A percentile compares a stretch with the other conserved stretches of the same genome.
phyloP scores from a whole-genome alignment of 2,888 invertebrate genomes.

The Tridacna crocea region DNA sequence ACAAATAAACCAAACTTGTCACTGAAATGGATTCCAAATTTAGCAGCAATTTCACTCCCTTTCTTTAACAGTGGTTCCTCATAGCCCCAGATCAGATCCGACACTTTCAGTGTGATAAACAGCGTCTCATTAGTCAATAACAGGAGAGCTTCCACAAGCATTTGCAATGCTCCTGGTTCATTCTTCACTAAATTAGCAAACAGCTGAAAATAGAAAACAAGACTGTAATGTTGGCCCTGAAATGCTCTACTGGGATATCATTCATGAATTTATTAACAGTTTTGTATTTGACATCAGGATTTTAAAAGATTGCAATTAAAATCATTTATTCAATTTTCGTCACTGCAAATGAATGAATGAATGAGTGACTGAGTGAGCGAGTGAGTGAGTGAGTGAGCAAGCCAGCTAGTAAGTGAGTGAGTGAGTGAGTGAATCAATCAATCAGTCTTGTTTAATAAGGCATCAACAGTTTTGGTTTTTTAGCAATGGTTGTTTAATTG shows the following conservation, averaged over 20 bases:
- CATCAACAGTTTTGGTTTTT: too few relatives aligned
- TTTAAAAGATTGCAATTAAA: too few relatives aligned
- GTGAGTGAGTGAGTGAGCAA: too few relatives aligned
- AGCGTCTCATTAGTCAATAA: constrained; percentile 59
- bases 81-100: constrained; percentile 78
- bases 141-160: constrained; percentile 56
- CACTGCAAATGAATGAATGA: too few relatives aligned
- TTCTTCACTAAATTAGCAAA: constrained; percentile 66
- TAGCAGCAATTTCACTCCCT: constrained; percentile 39
- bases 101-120: constrained; percentile 67
- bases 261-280: too few relatives aligned
- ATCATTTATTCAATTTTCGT: too few relatives aligned
- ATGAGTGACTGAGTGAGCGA: too few relatives aligned
- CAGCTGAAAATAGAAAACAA: constrained; percentile 58
- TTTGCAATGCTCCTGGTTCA: constrained; percentile 63
- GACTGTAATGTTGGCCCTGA: not conserved
- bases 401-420: too few relatives aligned
- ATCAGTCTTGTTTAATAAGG: too few relatives aligned
- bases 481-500: too few relatives aligned
- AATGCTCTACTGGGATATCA: not conserved
- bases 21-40: constrained; percentile 48
- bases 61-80: constrained; percentile 70
- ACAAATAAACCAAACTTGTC: constrained; percentile 96
- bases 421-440: too few relatives aligned
- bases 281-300: too few relatives aligned